phyloP scores from a whole-genome alignment of 2,113 vertebrate genomes.

The Anthoscopus minutus region DNA sequence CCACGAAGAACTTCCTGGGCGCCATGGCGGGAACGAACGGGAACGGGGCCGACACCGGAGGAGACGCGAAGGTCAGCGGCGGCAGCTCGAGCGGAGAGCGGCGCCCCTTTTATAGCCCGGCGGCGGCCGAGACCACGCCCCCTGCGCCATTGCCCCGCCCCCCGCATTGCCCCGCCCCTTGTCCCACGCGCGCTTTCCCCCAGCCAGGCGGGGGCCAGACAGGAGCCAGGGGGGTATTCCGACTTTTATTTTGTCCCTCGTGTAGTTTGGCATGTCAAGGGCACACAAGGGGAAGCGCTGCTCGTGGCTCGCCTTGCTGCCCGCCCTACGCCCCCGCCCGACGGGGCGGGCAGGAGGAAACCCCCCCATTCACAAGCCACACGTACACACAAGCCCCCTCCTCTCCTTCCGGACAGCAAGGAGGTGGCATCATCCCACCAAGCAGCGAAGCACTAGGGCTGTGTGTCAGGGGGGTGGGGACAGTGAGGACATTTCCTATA shows the following conservation, averaged over 20 bases:
- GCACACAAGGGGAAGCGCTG: not conserved
- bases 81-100: accelerated
- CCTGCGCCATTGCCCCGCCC: accelerated
- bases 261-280: constrained; percentile 55
- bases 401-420: not conserved
- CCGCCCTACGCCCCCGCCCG: not conserved
- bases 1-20: constrained; percentile 92
- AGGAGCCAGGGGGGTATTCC: not conserved
- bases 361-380: constrained; percentile 26
- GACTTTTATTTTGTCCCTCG: constrained; percentile 53
- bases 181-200: not conserved
- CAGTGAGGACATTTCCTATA: constrained; percentile 13
- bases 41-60: accelerated
- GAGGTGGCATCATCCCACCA: constrained; percentile 9
- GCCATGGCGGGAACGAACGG: constrained; percentile 70
- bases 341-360: not conserved
- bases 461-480: not conserved
- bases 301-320: not conserved
- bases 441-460: constrained; percentile 53
- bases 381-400: constrained; percentile 2
- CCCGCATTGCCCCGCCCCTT: accelerated
- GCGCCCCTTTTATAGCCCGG: constrained; percentile 4
- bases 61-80: constrained; percentile 29
- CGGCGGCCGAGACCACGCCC: not conserved
- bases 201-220: not conserved